A percentile compares a stretch with the other conserved stretches of the same genome.
Conservation (phyloP, 2,888 invertebrate species). For the Tridacna gigas region DNA sequence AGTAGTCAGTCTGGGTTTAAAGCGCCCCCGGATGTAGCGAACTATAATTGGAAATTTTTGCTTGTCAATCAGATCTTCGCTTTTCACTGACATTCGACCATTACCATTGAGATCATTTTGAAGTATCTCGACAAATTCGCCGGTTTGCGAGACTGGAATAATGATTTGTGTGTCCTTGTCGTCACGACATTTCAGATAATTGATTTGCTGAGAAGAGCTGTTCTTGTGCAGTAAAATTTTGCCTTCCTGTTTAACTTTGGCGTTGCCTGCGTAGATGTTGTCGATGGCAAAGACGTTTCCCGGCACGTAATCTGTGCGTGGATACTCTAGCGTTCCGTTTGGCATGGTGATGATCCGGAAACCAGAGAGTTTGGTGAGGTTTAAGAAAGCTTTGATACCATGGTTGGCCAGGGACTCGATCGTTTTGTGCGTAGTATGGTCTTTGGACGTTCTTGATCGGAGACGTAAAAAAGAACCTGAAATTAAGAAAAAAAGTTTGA, state of each 20-base stretch:
- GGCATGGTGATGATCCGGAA: slow-evolving; percentile 60
- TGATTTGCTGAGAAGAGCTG: slow-evolving; percentile 54
- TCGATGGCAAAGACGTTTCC: slow-evolving; percentile 77
- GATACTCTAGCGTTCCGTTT: slow-evolving; percentile 64
- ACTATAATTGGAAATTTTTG: slow-evolving; percentile 77
- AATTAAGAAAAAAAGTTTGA: slow-evolving; percentile 24
- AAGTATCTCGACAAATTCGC: slow-evolving; percentile 76
- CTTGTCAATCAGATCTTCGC: slow-evolving; percentile 69
- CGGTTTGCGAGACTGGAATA: slow-evolving; percentile 68
- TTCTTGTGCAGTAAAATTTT: slow-evolving; percentile 57
- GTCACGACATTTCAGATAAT: slow-evolving; percentile 74
- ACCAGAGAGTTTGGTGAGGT: slow-evolving; percentile 71
- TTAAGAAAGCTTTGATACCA: slow-evolving; percentile 73
- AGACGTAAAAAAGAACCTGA: slow-evolving; percentile 76
- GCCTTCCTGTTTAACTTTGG: slow-evolving; percentile 63
- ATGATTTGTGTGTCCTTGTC: slow-evolving; percentile 72
- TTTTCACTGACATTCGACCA: slow-evolving; percentile 70
- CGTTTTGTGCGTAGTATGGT: slow-evolving; percentile 68
- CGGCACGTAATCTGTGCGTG: slow-evolving; percentile 70
- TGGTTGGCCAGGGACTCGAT: slow-evolving; percentile 69
- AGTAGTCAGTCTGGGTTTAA: slow-evolving; percentile 71
- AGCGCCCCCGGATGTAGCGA: slow-evolving; percentile 73
- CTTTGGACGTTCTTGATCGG: slow-evolving; percentile 75
- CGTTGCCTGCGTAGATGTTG: slow-evolving; percentile 62
- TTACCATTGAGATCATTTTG: slow-evolving; percentile 65